Base-by-base conservation (phyloP, 2,888 invertebrate species). In the Aphodius sticticus region DNA sequence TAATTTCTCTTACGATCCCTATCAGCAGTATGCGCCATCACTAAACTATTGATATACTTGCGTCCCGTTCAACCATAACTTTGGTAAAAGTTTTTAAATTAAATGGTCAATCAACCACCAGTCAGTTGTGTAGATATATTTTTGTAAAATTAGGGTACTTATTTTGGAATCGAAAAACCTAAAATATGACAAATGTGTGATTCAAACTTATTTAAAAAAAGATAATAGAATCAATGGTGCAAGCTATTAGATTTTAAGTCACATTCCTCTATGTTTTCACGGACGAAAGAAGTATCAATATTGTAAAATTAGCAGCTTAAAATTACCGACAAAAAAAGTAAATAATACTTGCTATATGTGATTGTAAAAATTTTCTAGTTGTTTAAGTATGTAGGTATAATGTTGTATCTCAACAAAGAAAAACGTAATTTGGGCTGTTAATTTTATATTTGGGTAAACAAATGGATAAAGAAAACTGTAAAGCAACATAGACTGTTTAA, bases 151-250 rank as follows among this genome's bases (percentile, higher is more conserved):
- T 77, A 78, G 78, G 81, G 83, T 82, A 82, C 82, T 84, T 82
- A 82, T 76, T 77, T 77, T 78, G 76, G 78, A 71, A 76, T 16
- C 71, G 74, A 78, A n/a, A 78, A 78, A 80, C 78, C 71, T 78
- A 80, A 80, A 78, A 74, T 26, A 74, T 37, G 74, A 37, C 16
- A 78, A 76, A 79, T 77, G 78, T 80, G 81, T 82, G 81, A 82
- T 80, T 83, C 82, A 80, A 82, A 81, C 82, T 83, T 81, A 80
- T 81, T 75, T 79, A 81, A 81, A 76, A 79, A 74, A 80, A 80
- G 76, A 81, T 77, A 76, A 83, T 86, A 87, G 88, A 88, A 87
- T 87, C 88, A 86, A 88, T 87, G 88, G 88, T 88, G 88, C 88
- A 87, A 87, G 85, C 84, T 85, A 85, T 82, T 84, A 82, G 83